Conservation (phyloP, 2,797 vertebrate genomes). For the Ciconia nigra region DNA sequence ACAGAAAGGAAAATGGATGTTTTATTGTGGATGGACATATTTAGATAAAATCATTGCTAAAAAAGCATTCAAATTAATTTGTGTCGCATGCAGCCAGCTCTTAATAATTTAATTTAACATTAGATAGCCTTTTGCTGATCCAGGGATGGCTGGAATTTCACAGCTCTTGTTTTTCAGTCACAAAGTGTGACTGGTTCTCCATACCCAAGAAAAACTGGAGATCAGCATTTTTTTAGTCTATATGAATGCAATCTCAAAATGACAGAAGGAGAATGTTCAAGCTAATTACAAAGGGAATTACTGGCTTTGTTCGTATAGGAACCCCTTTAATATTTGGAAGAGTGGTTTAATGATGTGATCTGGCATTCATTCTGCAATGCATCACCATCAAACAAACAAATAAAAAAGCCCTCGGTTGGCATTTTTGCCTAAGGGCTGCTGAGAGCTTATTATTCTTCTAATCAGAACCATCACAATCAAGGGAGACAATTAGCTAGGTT, state of each 20-base stretch:
- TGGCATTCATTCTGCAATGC: constrained; percentile 41
- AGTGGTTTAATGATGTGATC: constrained; percentile 44
- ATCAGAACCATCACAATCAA: constrained; percentile 74
- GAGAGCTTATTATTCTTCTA: constrained; percentile 74
- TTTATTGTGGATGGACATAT: background rate
- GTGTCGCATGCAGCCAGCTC: background rate
- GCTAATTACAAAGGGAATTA: constrained; percentile 33
- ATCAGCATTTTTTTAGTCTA: background rate
- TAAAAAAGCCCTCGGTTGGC: background rate
- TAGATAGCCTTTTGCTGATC: background rate
- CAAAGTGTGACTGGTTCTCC: background rate
- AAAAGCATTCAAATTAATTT: background rate
- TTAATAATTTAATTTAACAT: background rate
- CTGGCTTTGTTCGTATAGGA: constrained; percentile 31
- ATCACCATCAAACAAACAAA: background rate
- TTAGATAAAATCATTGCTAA: background rate
- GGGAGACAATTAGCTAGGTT: constrained; percentile 74
- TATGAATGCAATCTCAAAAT: background rate
- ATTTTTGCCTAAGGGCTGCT: constrained; percentile 70
- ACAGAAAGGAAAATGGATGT: background rate
- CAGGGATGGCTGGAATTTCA: background rate
- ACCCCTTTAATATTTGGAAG: constrained; percentile 53
- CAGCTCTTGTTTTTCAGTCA: background rate
- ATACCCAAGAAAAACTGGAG: background rate
- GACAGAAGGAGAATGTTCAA: constrained; percentile 5